Evolutionary conservation across 2,888 invertebrate genomes (phyloP).

Genomic region (Sminthurinus aureus): DNA sequence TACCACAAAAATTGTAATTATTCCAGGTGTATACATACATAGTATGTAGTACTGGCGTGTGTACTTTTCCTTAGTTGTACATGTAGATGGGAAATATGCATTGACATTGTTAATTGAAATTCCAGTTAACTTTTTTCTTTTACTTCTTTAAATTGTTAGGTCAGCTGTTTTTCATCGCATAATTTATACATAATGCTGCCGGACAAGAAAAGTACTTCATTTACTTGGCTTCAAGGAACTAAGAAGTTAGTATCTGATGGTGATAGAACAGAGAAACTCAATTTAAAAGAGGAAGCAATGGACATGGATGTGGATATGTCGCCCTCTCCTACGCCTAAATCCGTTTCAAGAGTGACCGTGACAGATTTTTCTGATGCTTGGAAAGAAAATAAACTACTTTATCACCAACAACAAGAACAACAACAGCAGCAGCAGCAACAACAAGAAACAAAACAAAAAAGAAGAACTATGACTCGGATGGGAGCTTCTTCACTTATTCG

Average conservation of each 20-base stretch:
- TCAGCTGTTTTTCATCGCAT: not conserved
- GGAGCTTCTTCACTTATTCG: constrained; percentile 37
- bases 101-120: not conserved
- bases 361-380: not conserved
- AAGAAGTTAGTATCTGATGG: constrained; percentile 17
- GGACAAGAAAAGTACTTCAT: constrained; percentile 59
- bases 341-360: not conserved
- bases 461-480: constrained; percentile 34
- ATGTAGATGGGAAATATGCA: not conserved
- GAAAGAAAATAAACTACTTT: constrained; percentile 31
- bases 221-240: constrained; percentile 58
- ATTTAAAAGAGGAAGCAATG: constrained; percentile 4
- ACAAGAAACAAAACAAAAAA: not conserved
- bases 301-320: constrained; percentile 28
- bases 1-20: too few relatives aligned
- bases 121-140: too few relatives aligned
- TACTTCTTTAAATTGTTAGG: too few relatives aligned
- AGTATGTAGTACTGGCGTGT: not conserved
- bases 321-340: constrained; percentile 3
- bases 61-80: not conserved
- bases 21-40: not conserved
- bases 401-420: constrained; percentile 1
- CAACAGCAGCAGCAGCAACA: constrained; percentile 4
- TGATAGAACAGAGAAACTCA: not conserved
- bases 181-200: constrained; percentile 51